These are phyloP conservation scores for Embidobia sp. DNA, from an alignment of 2,888 invertebrate species.

Conservation along the genomic window DNA sequence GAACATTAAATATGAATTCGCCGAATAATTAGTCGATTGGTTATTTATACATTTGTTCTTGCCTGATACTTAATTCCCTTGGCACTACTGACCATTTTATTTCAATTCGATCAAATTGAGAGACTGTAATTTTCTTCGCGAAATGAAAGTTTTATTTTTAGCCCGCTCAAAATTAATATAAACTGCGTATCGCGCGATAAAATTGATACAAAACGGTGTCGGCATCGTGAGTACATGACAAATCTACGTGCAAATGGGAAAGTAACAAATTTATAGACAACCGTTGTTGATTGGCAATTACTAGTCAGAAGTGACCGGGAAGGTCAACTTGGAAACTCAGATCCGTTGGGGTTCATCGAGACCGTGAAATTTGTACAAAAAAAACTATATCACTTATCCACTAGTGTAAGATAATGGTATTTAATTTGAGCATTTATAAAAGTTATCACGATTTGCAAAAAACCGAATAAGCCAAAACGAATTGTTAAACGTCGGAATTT, in stretches of 20 bases:
- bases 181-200: no score
- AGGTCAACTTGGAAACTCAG: neutral
- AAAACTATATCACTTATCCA: constrained; percentile 68
- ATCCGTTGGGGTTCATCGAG: constrained; percentile 54
- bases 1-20: no score
- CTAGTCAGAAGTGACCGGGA: neutral
- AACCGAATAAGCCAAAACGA: constrained; percentile 75
- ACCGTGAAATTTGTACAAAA: constrained; percentile 57
- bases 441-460: constrained; percentile 66
- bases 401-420: constrained; percentile 73
- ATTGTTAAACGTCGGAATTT: constrained; percentile 77
- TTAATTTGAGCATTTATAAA: constrained; percentile 78
- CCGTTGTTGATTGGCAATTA: no score
- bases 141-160: no score
- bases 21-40: no score
- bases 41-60: no score
- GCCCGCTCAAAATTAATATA: no score
- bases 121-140: no score
- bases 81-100: no score
- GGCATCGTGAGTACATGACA: constrained; percentile 15
- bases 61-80: no score
- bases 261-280: neutral
- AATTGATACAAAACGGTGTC: no score
- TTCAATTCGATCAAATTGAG: no score
- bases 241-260: constrained; percentile 1